Conservation (phyloP, 2,113 vertebrate genomes). For the Lagopus leucura region DNA sequence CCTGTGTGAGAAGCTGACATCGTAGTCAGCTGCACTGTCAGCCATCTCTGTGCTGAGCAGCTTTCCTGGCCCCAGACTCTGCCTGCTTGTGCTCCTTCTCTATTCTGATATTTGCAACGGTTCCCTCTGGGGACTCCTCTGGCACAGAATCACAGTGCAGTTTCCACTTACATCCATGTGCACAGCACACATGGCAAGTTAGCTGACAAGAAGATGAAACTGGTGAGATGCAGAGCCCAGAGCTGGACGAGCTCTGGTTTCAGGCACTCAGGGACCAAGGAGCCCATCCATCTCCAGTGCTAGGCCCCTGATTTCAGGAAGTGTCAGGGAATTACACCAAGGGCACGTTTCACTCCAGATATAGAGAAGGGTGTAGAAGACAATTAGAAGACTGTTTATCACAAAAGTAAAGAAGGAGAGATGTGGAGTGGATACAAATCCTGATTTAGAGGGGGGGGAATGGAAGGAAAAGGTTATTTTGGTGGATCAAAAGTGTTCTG, state of each 20-base stretch:
- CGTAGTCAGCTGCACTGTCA: constrained; percentile 28
- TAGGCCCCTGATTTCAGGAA: background rate
- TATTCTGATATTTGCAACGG: background rate
- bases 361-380: background rate
- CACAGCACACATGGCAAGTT: background rate
- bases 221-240: background rate
- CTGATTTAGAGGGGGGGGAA: background rate
- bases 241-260: rapidly evolving
- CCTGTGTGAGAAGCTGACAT: constrained; percentile 48
- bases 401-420: background rate
- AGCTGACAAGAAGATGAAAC: background rate
- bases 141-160: background rate
- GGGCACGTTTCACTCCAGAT: background rate
- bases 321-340: background rate
- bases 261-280: background rate
- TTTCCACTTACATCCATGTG: background rate
- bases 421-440: background rate
- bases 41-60: background rate
- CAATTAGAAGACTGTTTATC: background rate
- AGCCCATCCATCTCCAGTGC: background rate
- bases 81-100: background rate
- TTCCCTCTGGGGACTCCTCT: constrained; percentile 7
- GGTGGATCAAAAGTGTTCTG: background rate
- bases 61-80: background rate
- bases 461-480: background rate